phyloP scores from a whole-genome alignment of 1,140 invertebrate species.

The Bombus waltoni region DNA sequence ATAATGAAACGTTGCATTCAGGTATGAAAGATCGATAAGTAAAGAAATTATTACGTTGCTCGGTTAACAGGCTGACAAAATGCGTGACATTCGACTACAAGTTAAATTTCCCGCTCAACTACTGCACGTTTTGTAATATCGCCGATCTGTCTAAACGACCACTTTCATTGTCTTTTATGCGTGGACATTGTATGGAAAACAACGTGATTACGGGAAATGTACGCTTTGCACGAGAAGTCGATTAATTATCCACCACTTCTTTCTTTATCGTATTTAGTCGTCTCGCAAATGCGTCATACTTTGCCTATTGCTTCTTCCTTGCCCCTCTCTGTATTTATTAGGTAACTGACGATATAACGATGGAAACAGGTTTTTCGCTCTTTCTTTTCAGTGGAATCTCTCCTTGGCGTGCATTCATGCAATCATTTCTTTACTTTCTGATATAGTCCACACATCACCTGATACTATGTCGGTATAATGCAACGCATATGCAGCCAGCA shows the following conservation, averaged over 20 bases:
- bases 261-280: neutral
- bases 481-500: neutral
- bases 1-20: neutral
- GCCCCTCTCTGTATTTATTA: neutral
- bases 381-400: too few relatives aligned
- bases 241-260: neutral
- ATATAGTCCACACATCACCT: neutral
- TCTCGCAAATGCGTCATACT: neutral
- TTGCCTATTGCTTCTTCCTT: neutral
- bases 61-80: neutral
- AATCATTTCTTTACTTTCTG: neutral
- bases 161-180: neutral
- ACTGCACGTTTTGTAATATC: neutral
- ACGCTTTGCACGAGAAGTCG: neutral
- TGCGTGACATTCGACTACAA: too few relatives aligned
- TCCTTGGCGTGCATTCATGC: neutral
- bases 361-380: neutral
- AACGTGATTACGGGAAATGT: neutral
- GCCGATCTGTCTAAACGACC: neutral
- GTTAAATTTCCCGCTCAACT: neutral
- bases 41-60: neutral
- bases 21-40: neutral
- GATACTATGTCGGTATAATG: constrained; percentile 7
- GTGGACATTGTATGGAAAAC: constrained; percentile 24
- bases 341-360: neutral